These are phyloP conservation scores for Nyleta sp. DNA, from an alignment of 2,888 invertebrate genomes.

Conservation along the genomic window DNA sequence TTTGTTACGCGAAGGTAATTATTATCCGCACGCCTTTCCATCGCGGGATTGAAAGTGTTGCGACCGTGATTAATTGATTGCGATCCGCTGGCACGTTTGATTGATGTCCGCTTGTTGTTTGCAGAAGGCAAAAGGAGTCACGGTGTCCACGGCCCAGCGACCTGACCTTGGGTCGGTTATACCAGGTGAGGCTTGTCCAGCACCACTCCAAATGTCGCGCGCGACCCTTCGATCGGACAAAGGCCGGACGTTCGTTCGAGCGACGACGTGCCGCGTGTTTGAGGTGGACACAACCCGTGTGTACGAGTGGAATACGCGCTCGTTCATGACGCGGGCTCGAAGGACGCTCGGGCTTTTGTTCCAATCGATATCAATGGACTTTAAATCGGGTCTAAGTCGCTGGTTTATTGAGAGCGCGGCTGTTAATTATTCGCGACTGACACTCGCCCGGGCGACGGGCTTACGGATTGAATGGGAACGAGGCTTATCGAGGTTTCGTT, in stretches of 20 bases:
- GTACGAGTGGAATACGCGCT: conserved; percentile 32
- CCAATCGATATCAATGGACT: conserved; percentile 42
- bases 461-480: too few species aligned
- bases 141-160: conserved; percentile 76
- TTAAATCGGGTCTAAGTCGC: conserved; percentile 7
- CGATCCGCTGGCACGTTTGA: too few species aligned
- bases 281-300: conserved; percentile 9
- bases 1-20: too few species aligned
- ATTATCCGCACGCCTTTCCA: too few species aligned
- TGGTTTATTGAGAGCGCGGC: conserved; percentile 7
- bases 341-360: conserved; percentile 28
- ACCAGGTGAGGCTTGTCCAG: conserved; percentile 75
- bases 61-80: too few species aligned
- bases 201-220: conserved; percentile 26
- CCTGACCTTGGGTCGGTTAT: conserved; percentile 80
- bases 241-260: conserved; percentile 12
- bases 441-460: too few species aligned
- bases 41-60: too few species aligned
- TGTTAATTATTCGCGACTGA: conserved; percentile 5
- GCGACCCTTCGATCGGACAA: conserved; percentile 51
- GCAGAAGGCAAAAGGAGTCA: conserved; percentile 55
- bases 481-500: too few species aligned
- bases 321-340: conserved; percentile 42
- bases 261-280: conserved; percentile 17
- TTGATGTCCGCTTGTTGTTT: too few species aligned